These are phyloP conservation scores for Cerceris ruficornis DNA, from an alignment of 2,888 invertebrate genomes.

Conservation along the genomic window DNA sequence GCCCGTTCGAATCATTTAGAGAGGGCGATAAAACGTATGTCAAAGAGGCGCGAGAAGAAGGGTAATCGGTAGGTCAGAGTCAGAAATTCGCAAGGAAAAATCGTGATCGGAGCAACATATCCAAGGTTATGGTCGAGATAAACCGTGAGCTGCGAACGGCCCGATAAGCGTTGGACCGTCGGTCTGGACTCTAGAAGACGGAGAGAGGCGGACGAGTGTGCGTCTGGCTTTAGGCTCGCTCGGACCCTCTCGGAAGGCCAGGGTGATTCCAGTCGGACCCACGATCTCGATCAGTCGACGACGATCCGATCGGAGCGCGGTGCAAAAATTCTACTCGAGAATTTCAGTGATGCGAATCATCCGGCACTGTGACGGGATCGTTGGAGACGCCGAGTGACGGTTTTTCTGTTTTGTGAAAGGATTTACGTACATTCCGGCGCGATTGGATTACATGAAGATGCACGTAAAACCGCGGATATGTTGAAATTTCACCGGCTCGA, in stretches of 20 bases:
- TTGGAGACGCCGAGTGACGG: constrained; percentile 12
- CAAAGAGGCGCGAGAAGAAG: constrained; percentile 14
- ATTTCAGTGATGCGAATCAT: constrained; percentile 33
- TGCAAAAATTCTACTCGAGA: constrained; percentile 16
- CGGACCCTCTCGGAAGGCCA: constrained; percentile 60
- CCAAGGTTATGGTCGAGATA: constrained; percentile 79
- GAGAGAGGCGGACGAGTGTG: constrained; percentile 56
- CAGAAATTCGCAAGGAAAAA: constrained; percentile 28
- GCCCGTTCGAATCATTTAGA: not conserved
- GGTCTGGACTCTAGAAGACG: constrained; percentile 30
- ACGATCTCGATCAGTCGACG: constrained; percentile 30
- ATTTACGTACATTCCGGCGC: constrained; percentile 1
- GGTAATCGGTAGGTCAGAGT: not conserved
- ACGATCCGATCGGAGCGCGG: not conserved
- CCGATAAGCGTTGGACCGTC: constrained; percentile 67
- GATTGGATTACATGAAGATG: not conserved
- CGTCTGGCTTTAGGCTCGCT: constrained; percentile 65
- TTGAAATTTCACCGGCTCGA: too few species aligned
- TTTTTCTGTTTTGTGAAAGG: constrained; percentile 15
- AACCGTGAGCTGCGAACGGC: constrained; percentile 66
- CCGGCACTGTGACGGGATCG: constrained; percentile 3
- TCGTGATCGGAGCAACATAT: constrained; percentile 56
- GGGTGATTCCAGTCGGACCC: constrained; percentile 36
- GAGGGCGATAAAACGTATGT: constrained; percentile 3
- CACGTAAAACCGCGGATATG: too few species aligned